Base-by-base conservation (phyloP, 35 echinoderm and acorn worm species). In the Ophiothrix spiculata region DNA sequence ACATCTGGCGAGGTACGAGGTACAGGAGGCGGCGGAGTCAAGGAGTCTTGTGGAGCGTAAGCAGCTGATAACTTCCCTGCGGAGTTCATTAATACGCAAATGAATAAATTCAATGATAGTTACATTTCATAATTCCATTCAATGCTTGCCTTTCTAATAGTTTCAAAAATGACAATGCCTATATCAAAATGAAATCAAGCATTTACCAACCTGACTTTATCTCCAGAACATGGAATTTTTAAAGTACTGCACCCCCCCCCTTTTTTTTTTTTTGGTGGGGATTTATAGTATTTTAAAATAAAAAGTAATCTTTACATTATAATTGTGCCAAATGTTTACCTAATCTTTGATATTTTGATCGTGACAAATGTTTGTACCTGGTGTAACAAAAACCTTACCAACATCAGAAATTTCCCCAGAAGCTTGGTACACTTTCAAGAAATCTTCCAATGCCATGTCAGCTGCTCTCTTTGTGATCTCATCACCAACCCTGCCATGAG, bases 51-150 rank as follows among this genome's bases (percentile, higher is more conserved):
- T 37, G 81, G 60, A 0, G 84, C 90, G 83, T 87, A 92, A 12
- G 84, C 84, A 39, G 84, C 90, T 39, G 90, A 92, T 36, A 92
- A 63, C 60, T 86, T 86, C 21, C 84, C 90, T 92, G 56, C 60
- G 37, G 25, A n/a, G n/a, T n/a, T n/a, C n/a, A n/a, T n/a, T n/a
- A n/a, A n/a, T n/a, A n/a, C n/a, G n/a, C n/a, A n/a, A n/a, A n/a
- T n/a, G n/a, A n/a, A n/a, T n/a, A n/a, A n/a, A n/a, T n/a, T n/a
- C n/a, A n/a, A n/a, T n/a, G n/a, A n/a, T n/a, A n/a, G n/a, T n/a
- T n/a, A n/a, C n/a, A n/a, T n/a, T n/a, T n/a, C n/a, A n/a, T n/a
- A n/a, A n/a, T n/a, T n/a, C n/a, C n/a, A n/a, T n/a, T n/a, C n/a
- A n/a, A n/a, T n/a, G n/a, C n/a, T n/a, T n/a, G n/a, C n/a, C n/a